Evolutionary conservation across 1,140 invertebrate genomes (phyloP), one percentile per base, ranked within the genome.

Genomic region (Ceratoteleas bidentatus): DNA sequence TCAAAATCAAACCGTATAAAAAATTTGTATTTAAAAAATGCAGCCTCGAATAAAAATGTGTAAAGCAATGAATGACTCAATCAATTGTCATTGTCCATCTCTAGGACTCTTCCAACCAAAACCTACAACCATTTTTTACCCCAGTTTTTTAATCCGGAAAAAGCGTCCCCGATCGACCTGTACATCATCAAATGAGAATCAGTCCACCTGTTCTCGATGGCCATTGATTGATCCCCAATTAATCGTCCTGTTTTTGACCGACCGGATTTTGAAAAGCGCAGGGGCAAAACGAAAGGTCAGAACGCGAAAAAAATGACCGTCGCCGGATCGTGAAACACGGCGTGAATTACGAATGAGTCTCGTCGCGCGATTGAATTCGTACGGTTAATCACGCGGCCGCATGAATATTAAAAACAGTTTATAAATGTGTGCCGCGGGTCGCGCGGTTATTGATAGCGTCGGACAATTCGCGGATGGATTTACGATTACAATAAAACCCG

Each of bases 401-500:
- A 76, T 76, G 62, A 76, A 77, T 77, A 77, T 83, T 77, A 74
- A 74, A 69, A 83, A 77, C 60, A 74, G 64, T 74, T 69, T 74
- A 82, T 73, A 73, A 73, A 64, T 53, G 69, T 83, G 80, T 83
- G 49, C 24, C 40, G 54, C 70, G 65, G 14, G 47, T 74, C 64
- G 14, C 66, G 77, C 82, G 83, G 87, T 90, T 89, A 90, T 90
- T 88, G 88, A 88, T 89, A 90, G 88, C 79, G 81, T 65, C 62
- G 82, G 68, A 72, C 87, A 89, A 90, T 90, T 90, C 89, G 88
- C 88, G 86, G 88, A 88, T 86, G 87, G 88, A 90, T 90, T 90
- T 90, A 90, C 88, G 89, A 90, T 90, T 89, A 90, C 89, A 89
- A 90, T 90, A 89, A 90, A 90, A 90, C 88, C 89, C 78, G 88